Evolutionary conservation across 2,888 invertebrate species (phyloP), one percentile per base, ranked within the genome.

Genomic region (Lasioglossum zephyrum): DNA sequence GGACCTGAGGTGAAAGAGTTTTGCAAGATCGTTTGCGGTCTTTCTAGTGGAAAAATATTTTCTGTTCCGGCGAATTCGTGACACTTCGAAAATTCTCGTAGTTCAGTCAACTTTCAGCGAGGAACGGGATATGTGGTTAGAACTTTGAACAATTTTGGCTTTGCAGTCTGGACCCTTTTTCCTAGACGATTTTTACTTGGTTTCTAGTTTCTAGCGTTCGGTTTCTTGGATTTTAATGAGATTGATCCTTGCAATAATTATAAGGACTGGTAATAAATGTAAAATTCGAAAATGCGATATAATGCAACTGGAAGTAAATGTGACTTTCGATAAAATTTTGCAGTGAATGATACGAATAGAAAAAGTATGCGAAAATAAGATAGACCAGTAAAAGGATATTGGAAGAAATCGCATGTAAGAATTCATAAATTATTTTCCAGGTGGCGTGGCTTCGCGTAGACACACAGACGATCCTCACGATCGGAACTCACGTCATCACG

Each of bases 381-480:
- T n/a, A 11, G 57, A 11, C 53, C 57, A n/a, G n/a, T n/a, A n/a
- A 57, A 11, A 47, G 47, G 4, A 9, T 57, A n/a, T n/a, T 11
- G 11, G 9, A 57, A n/a, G 11, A 57, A n/a, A 4, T 5, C 22
- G 0, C 8, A 26, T 26, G 18, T 49, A 31, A 26, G 70, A 8
- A 22, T 76, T 69, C 18, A 77, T 6, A 1, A 36, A 39, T 69
- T 69, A 22, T 41, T 39, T 69, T 69, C 4, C 92, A 96, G 96
- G 96, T 96, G 81, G 96, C 96, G 84, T 96, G 96, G 96, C 93
- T 96, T 6, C 94, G 95, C 80, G 95, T 96, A 74, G 96, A 96
- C 91, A 96, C 95, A 77, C 96, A 96, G 92, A 96, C 96, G 69
- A 95, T 96, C 82, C 93, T 96, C 87, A 96, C 96, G 81, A 96